Conservation (phyloP, 2,113 vertebrate genomes). For the Phalacrocorax aristotelis region DNA sequence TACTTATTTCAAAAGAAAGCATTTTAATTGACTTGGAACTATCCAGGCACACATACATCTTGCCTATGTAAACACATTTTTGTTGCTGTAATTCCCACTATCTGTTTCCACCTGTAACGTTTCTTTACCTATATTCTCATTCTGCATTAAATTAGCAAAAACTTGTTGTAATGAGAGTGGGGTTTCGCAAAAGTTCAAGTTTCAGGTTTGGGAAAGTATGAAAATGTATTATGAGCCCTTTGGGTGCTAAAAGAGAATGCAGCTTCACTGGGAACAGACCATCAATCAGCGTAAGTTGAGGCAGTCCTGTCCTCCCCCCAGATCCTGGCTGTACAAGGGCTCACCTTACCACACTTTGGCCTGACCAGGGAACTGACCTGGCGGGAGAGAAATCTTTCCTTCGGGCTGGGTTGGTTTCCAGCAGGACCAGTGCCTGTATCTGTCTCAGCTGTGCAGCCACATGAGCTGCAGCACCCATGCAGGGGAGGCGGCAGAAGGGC, state of each 20-base stretch:
- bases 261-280: background rate
- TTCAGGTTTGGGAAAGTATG: background rate
- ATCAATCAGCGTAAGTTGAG: background rate
- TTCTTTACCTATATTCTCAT: background rate
- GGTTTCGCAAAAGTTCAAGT: background rate
- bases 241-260: background rate
- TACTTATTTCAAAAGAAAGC: conserved; percentile 11
- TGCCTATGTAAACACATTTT: conserved; percentile 6
- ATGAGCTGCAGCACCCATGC: background rate
- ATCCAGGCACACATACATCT: background rate
- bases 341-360: background rate
- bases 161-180: background rate
- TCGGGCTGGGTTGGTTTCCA: background rate
- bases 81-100: background rate
- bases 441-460: background rate
- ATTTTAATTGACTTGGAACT: background rate
- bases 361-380: background rate
- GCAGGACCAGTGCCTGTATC: background rate
- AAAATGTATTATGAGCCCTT: background rate
- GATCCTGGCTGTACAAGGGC: background rate
- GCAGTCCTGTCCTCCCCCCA: background rate
- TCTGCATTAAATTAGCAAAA: background rate
- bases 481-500: rapidly evolving
- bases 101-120: background rate
- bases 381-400: background rate